Base-by-base conservation (phyloP, 2,113 vertebrate genomes). In the Tachuris rubrigastra region DNA sequence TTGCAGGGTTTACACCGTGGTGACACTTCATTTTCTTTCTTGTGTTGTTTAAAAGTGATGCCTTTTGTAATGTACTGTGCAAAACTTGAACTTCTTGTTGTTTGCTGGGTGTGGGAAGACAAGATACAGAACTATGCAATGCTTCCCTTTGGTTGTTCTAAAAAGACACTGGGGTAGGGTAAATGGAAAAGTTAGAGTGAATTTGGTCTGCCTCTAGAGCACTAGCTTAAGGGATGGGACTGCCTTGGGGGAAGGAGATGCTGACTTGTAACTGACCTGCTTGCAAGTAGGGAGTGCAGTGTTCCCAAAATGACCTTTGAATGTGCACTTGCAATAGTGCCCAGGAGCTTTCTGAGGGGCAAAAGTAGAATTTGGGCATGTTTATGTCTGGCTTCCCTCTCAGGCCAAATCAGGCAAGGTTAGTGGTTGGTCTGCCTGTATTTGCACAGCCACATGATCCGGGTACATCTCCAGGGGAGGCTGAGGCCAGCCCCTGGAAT, bases 51-150 rank as follows among this genome's bases (percentile, higher is more conserved):
- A 33, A 89, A 83, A 60, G 65, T 44, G 55, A 91, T 59, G 67
- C 79, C 87, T 96, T 94, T 65, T 90, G 47, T 85, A 86, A 93
- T 28, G 82, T 76, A 28, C 79, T 30, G 75, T 74, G 72, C 50
- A 37, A 95, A 93, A 96, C 87, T 77, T 95, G 80, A 94, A 92
- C 22, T 87, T 55, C 46, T 80, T 59, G 85, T 85, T 73, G 27
- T 90, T 85, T 44, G 37, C 27, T 50, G 37, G 85, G 52, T 6
- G 5, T 2, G 10, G 85, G 81, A 76, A 63, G 46, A 67, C 2
- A 1, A 87, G 88, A 12, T 46, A 46, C 14, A 58, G 88, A 97
- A 93, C 96, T 97, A 95, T 97, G 97, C 94, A 97, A 94, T 85
- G 85, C 72, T 92, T 72, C 49, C 65, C 73, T 86, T 85, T 0